Base-by-base conservation (phyloP, 2,888 invertebrate genomes). In the Lithophane leautieri region DNA sequence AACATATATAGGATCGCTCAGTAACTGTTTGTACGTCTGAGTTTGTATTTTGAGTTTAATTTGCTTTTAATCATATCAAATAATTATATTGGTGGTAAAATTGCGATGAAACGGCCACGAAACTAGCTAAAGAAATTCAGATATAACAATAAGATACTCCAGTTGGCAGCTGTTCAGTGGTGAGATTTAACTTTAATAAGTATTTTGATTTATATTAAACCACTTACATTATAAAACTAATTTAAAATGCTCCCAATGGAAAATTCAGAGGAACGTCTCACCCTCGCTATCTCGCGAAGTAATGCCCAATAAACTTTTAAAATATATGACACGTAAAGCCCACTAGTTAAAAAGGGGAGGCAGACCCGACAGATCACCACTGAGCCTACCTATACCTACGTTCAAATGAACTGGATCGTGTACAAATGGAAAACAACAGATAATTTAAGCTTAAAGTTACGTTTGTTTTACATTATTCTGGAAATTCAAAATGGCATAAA, bases 321-420 rank as follows among this genome's bases (percentile, higher is more conserved):
- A 88, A 88, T 86, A 88, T 88, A 86, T 88, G 86, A 86, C 86
- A 86, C 78, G 78, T 78, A 76, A 86, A 86, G 78, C 87, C 78
- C 61, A 86, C 79, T 80, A 82, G 72, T 79, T 77, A 79, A 82
- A 80, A 88, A 78, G 73, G 86, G 86, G 81, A 82, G 83, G 61
- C 83, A 58, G 77, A 60, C 19, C 42, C 50, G 52, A 79, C 72
- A 73, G 76, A 86, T 75, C 79, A 73, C 62, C 68, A 70, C 58
- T 60, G 63, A 65, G 50, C 44, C n/a, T 62, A 73, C 19, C 22
- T 50, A 71, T 52, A 66, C 8, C 34, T 61, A 56, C 25, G 7
- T 16, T 34, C 34, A 61, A 61, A 72, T 56, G n/a, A 40, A 66
- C 25, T 52, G 52, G 1, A 58, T 47, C 28, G 14, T 44, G 25